phyloP scores from a whole-genome alignment of 2,113 vertebrate species.

The Mixornis gularis region DNA sequence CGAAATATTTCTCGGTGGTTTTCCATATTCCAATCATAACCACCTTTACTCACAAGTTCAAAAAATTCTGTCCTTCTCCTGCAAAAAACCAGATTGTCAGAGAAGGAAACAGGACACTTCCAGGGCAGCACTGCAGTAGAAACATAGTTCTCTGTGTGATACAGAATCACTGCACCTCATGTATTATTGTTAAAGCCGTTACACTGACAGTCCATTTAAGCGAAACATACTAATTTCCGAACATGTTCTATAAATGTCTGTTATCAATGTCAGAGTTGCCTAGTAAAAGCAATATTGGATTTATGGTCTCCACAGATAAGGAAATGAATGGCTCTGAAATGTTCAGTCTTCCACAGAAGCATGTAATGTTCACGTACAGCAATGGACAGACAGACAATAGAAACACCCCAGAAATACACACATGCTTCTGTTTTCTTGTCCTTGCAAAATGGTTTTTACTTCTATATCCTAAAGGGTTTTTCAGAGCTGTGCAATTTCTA shows the following conservation, averaged over 20 bases:
- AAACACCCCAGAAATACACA: neutral
- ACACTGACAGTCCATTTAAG: constrained; percentile 68
- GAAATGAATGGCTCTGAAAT: constrained; percentile 40
- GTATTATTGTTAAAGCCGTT: constrained; percentile 65
- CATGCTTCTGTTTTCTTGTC: neutral
- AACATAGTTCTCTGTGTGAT: constrained; percentile 28
- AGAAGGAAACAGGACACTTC: constrained; percentile 30
- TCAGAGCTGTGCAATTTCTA: neutral
- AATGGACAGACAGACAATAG: neutral
- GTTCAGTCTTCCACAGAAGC: constrained; percentile 20
- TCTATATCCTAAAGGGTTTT: neutral
- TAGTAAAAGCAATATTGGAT: constrained; percentile 43
- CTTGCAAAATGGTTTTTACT: neutral
- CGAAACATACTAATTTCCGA: constrained; percentile 68
- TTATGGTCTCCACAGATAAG: constrained; percentile 25
- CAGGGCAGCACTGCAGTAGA: constrained; percentile 28
- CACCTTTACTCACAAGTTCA: constrained; percentile 91
- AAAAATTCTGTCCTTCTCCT: constrained; percentile 94
- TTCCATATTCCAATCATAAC: constrained; percentile 93
- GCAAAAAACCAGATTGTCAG: constrained; percentile 59
- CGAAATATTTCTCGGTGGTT: constrained; percentile 92
- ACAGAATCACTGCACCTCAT: constrained; percentile 30
- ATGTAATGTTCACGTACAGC: constrained; percentile 5
- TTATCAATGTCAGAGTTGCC: constrained; percentile 43
- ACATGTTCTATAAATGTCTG: constrained; percentile 55